Evolutionary conservation across 2,888 invertebrate species (phyloP), one percentile per base, ranked within the genome.

Genomic region (Byasa hedistus): DNA sequence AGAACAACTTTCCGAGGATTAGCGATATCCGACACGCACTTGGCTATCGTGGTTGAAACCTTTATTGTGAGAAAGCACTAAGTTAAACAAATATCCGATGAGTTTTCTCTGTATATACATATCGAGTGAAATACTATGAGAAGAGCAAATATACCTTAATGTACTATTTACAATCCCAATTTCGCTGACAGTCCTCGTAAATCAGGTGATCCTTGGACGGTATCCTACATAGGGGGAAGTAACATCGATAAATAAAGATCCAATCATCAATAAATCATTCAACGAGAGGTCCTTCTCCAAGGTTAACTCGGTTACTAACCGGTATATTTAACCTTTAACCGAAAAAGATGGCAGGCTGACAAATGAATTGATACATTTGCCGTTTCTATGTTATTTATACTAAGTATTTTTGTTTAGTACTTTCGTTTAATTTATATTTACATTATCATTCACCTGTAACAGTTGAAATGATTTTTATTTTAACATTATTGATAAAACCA

Each of bases 141-240:
- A 63, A 57, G 27, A 51, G 17, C 51, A 7, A 32, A 23, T 22
- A 21, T 62, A 57, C 17, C 63, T 67, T 64, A 15, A 21, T n/a
- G 23, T 67, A 82, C 77, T 83, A 69, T 68, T 68, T 79, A 80
- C 80, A 70, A 66, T 71, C 73, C 80, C 82, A 82, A 71, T 79
- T 73, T 81, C 80, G 80, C 78, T 82, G 81, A 79, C 83, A 83
- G 84, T 86, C 84, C 84, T 80, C 77, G 71, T 75, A 71, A 70
- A 72, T 75, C 76, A 79, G 56, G 64, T 56, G 79, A 82, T 81
- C 83, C 83, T 80, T 83, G 86, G 86, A 86, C 86, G 86, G 86
- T 76, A 76, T 75, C 70, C 70, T 66, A 70, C 71, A 64, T 52
- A 58, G 23, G 61, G 67, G 55, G 57, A 54, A 61, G 59, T 39